Percentiles rank a stretch among this genome's conserved stretches.
These are phyloP conservation scores for Melanostigma gelatinosum DNA, from an alignment of 2,113 vertebrate genomes.

Conservation along the genomic window DNA sequence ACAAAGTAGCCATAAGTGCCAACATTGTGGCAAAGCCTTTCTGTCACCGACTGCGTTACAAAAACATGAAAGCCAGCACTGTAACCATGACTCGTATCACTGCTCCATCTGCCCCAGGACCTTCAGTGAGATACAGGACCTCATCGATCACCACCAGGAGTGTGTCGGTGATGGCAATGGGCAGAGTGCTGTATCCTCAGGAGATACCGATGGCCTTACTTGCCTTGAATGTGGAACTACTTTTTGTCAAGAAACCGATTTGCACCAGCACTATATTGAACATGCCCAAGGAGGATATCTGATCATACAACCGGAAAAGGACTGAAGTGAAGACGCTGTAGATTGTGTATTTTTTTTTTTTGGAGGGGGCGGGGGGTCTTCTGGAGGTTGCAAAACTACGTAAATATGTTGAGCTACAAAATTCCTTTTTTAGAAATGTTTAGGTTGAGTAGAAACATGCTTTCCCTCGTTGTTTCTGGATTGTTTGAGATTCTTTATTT, in stretches of 20 bases:
- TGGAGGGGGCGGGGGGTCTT: not conserved
- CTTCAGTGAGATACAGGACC: constrained; percentile 73
- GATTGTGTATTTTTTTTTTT: constrained; percentile 27
- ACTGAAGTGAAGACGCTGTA: constrained; percentile 13
- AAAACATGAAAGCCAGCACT: constrained; percentile 69
- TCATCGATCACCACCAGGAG: constrained; percentile 79
- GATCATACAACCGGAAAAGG: constrained; percentile 10
- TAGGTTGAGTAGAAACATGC: not conserved
- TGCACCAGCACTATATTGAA: constrained; percentile 80
- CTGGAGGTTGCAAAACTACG: constrained; percentile 13
- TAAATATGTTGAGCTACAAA: constrained; percentile 10
- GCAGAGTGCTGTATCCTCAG: constrained; percentile 33
- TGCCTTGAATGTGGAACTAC: constrained; percentile 80
- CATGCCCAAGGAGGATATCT: constrained; percentile 59
- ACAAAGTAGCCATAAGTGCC: constrained; percentile 71
- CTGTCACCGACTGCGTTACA: constrained; percentile 64
- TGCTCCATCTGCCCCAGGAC: constrained; percentile 77
- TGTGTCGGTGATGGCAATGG: constrained; percentile 60
- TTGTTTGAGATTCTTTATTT: constrained; percentile 20
- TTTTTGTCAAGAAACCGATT: constrained; percentile 71
- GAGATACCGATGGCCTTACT: constrained; percentile 57
- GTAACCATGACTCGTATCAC: constrained; percentile 56
- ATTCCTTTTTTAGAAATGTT: not conserved
- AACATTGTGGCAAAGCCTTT: constrained; percentile 75
- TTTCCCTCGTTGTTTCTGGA: not conserved